Conservation (phyloP, 2,797 vertebrate species). For the Stomatorhinus walkeri region DNA sequence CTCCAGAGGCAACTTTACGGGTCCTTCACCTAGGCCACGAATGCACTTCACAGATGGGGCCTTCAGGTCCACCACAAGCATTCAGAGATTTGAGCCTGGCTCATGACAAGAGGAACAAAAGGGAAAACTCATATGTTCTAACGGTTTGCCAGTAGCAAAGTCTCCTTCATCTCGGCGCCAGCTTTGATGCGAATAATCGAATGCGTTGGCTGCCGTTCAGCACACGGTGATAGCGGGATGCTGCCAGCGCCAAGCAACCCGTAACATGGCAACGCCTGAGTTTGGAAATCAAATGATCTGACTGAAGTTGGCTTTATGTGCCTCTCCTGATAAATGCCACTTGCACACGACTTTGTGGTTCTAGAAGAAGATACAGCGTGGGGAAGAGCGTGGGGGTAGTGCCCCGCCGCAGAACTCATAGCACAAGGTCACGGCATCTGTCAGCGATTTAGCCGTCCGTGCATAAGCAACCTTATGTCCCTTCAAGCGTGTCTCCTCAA, state of each 20-base stretch:
- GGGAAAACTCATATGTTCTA: not conserved
- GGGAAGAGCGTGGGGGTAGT: not conserved
- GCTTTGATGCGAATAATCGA: slow-evolving; percentile 18
- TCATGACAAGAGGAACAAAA: not conserved
- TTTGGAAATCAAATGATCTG: slow-evolving; percentile 9
- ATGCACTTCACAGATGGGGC: not conserved
- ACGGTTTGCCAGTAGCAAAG: slow-evolving; percentile 1
- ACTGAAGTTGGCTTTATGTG: slow-evolving; percentile 11
- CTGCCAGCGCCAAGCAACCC: not conserved
- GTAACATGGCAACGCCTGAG: not conserved
- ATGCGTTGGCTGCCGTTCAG: not conserved
- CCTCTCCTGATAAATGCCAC: slow-evolving; percentile 5
- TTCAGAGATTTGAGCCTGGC: not conserved
- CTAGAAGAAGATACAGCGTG: too few relatives aligned
- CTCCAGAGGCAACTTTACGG: not conserved
- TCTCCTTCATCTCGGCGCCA: slow-evolving; percentile 5
- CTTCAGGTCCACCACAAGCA: not conserved
- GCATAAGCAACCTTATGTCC: slow-evolving; percentile 42
- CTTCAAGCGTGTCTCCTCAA: slow-evolving; percentile 39
- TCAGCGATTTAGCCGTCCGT: slow-evolving; percentile 30
- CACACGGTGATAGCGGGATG: not conserved
- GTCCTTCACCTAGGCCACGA: not conserved
- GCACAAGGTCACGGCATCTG: slow-evolving; percentile 31
- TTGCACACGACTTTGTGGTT: not conserved
- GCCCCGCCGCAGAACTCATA: not conserved